Base-by-base conservation (phyloP, 1,140 invertebrate genomes). In the Holcopasites calliopsidis region DNA sequence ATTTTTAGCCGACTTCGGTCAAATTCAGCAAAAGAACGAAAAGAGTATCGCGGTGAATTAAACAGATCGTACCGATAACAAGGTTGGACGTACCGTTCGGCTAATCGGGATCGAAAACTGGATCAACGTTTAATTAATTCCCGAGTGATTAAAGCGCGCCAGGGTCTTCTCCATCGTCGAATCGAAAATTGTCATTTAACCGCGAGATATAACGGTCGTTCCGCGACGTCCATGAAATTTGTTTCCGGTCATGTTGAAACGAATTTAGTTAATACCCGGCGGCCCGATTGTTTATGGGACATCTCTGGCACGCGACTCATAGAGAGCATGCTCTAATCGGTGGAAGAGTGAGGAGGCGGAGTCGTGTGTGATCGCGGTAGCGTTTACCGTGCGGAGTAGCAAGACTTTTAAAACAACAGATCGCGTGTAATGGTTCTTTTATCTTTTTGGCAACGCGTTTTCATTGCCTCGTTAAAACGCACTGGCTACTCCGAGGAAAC, bases 401-500 rank as follows among this genome's bases (percentile, higher is more conserved):
- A 70, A 50, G 55, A 42, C 42, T 49, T 58, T 71, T 38, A 47
- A 64, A 52, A 69, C 62, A 54, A 26, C 44, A 69, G 49, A 58
- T 28, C 55, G 44, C 42, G 47, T 50, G 73, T 65, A 76, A 76
- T 49, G 61, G 49, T 16, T 8, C n/a, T 62, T 81, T 73, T 81
- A 77, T 81, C 75, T 69, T 77, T 79, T 81, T 81, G 79, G 79
- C 79, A 82, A 73, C 42, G 50, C 31, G 71, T 52, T 65, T 78
- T 77, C 71, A 81, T 62, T 77, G 49, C 75, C 60, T 55, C 79
- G 69, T 82, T 82, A 81, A 82, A 82, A 70, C 47, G 58, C 64
- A 50, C 47, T 28, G 44, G 40, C 68, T 44, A 54, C 62, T 82
- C 44, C 50, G 52, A 76, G 65, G 50, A 65, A 47, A 71, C 61